These are phyloP conservation scores for Pyrgus malvae DNA, from an alignment of 2,888 invertebrate genomes.

Conservation along the genomic window DNA sequence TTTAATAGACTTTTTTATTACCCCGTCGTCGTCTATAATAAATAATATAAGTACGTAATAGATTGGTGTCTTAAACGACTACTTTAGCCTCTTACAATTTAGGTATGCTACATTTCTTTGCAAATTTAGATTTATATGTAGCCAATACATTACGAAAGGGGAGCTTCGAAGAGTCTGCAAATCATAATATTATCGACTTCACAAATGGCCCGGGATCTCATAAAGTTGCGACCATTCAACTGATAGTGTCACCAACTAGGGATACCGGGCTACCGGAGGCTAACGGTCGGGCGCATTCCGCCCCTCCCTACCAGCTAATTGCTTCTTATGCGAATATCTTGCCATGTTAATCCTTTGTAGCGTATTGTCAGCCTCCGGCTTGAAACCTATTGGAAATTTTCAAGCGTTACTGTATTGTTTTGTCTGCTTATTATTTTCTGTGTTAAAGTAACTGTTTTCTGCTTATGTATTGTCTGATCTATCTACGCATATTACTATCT, in stretches of 20 bases:
- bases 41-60: too few relatives aligned
- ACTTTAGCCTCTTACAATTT: not conserved
- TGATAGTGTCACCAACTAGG: slow-evolving; percentile 57
- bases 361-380: slow-evolving; percentile 15
- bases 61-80: too few relatives aligned
- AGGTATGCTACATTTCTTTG: too few relatives aligned
- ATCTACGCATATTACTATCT: too few relatives aligned
- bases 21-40: too few relatives aligned
- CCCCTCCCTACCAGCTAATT: slow-evolving; percentile 64
- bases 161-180: not conserved
- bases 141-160: too few relatives aligned
- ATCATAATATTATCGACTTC: slow-evolving; percentile 9
- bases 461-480: too few relatives aligned
- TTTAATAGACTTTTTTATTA: too few relatives aligned
- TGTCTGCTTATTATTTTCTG: not conserved
- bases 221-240: slow-evolving; percentile 19
- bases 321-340: slow-evolving; percentile 50
- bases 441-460: too few relatives aligned
- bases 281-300: slow-evolving; percentile 78
- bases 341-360: slow-evolving; percentile 28
- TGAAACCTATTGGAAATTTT: not conserved
- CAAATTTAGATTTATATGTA: too few relatives aligned
- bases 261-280: slow-evolving; percentile 58
- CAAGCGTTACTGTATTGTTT: not conserved
- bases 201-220: slow-evolving; percentile 23